Conservation (phyloP, 2,888 invertebrate genomes). For the Andricus curvator region DNA sequence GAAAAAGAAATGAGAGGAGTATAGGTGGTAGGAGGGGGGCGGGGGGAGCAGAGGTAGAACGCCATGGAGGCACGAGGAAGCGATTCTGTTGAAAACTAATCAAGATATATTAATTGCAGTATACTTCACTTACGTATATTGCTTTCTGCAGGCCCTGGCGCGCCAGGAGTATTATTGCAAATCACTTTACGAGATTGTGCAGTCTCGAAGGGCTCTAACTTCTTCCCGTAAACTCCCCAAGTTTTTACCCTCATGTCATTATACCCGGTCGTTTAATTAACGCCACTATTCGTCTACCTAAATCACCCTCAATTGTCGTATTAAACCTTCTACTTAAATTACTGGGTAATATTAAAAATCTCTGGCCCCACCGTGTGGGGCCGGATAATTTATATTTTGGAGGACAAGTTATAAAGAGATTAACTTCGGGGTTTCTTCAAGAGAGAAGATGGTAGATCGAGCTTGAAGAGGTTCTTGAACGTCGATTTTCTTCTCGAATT, state of each 20-base stretch:
- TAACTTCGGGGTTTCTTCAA: neutral
- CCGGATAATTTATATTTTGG: neutral
- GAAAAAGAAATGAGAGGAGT: slow-evolving; percentile 41
- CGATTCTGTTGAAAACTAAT: slow-evolving; percentile 72
- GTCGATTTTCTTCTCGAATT: slow-evolving; percentile 13
- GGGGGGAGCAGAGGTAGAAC: slow-evolving; percentile 49
- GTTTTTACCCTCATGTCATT: slow-evolving; percentile 38
- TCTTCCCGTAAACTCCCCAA: slow-evolving; percentile 40
- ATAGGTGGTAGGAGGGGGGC: slow-evolving; percentile 36
- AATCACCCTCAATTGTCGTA: neutral
- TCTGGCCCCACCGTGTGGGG: too few species aligned
- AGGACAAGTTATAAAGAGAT: neutral
- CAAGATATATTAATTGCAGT: slow-evolving; percentile 75
- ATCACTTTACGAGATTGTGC: slow-evolving; percentile 69
- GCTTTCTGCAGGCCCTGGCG: slow-evolving; percentile 63
- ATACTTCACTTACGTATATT: slow-evolving; percentile 71
- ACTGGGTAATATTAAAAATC: too few species aligned
- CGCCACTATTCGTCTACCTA: slow-evolving; percentile 18
- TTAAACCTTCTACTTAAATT: neutral
- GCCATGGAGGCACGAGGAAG: slow-evolving; percentile 60
- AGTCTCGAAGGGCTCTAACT: slow-evolving; percentile 50
- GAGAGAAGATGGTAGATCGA: neutral
- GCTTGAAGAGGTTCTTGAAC: neutral
- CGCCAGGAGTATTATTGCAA: slow-evolving; percentile 70
- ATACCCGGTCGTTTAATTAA: slow-evolving; percentile 27